phyloP scores from a whole-genome alignment of 2,888 invertebrate species.

The Orthosia gothica region DNA sequence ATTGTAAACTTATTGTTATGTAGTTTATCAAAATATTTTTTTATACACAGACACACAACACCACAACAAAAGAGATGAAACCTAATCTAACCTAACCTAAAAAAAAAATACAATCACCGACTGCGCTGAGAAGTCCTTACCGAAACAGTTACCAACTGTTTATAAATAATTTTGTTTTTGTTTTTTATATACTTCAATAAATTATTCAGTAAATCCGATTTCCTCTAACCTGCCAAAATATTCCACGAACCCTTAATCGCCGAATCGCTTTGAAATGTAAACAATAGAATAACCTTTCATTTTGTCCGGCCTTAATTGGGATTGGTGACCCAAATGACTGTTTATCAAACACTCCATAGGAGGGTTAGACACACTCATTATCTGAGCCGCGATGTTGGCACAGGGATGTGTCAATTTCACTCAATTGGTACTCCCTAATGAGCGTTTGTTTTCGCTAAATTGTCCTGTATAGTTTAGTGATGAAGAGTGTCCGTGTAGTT shows the following conservation, averaged over 20 bases:
- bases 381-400: slow-evolving; percentile 42
- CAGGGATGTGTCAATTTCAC: slow-evolving; percentile 57
- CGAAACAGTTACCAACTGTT: too few species aligned
- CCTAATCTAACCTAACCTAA: too few species aligned
- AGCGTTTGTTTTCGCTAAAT: slow-evolving; percentile 17
- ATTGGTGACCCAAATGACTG: slow-evolving; percentile 68
- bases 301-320: slow-evolving; percentile 61
- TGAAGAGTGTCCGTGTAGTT: too few species aligned
- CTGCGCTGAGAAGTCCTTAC: too few species aligned
- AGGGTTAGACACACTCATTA: slow-evolving; percentile 62
- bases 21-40: too few species aligned
- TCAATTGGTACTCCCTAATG: slow-evolving; percentile 46
- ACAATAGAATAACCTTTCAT: slow-evolving; percentile 61
- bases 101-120: too few species aligned
- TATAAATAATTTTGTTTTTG: too few species aligned
- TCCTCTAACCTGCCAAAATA: slow-evolving; percentile 21
- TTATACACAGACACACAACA: too few species aligned
- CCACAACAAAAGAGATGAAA: too few species aligned
- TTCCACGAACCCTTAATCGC: slow-evolving; percentile 43
- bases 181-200: too few species aligned
- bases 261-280: slow-evolving; percentile 54
- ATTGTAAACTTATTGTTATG: too few species aligned
- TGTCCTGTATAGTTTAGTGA: neutral
- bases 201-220: neutral
- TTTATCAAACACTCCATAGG: slow-evolving; percentile 67